These are phyloP conservation scores for Epizoanthus fatuus DNA, from an alignment of 92 coral and sea anemone species.

Conservation along the genomic window DNA sequence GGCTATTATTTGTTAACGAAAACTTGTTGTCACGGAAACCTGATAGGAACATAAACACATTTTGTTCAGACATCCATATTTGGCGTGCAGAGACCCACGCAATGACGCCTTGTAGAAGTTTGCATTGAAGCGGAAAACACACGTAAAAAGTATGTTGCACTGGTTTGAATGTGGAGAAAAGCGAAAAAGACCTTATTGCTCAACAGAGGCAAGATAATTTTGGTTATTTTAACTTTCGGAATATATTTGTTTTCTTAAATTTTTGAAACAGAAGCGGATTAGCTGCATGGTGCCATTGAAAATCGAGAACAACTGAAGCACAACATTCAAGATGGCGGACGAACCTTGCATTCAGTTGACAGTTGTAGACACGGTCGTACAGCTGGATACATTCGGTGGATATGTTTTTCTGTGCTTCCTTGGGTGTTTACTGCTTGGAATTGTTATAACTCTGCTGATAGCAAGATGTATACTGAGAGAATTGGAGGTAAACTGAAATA, in stretches of 20 bases:
- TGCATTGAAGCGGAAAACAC: background rate
- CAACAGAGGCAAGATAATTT: background rate
- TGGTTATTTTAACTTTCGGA: background rate
- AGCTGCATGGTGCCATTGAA: background rate
- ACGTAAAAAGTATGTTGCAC: background rate
- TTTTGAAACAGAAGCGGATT: background rate
- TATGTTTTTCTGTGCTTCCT: conserved; percentile 92
- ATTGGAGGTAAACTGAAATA: conserved; percentile 82
- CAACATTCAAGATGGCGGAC: conserved; percentile 74
- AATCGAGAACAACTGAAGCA: background rate
- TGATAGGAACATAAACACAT: too few species aligned
- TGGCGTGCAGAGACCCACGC: conserved; percentile 12
- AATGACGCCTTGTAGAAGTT: conserved; percentile 11
- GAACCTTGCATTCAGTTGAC: conserved; percentile 77
- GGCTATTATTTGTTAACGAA: too few species aligned
- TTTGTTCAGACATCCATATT: background rate
- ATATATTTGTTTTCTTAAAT: too few species aligned
- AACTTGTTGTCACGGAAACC: too few species aligned
- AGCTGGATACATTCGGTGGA: conserved; percentile 91
- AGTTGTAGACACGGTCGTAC: conserved; percentile 82
- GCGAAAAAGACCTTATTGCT: too few species aligned
- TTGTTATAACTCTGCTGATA: conserved; percentile 78
- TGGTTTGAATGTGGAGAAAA: background rate
- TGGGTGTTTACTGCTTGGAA: conserved; percentile 81
- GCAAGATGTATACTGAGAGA: conserved; percentile 89